A percentile compares a stretch with the other conserved stretches of the same genome.
These are phyloP conservation scores for Zosterops pallidus DNA, from an alignment of 2,113 vertebrate genomes.

Conservation along the genomic window DNA sequence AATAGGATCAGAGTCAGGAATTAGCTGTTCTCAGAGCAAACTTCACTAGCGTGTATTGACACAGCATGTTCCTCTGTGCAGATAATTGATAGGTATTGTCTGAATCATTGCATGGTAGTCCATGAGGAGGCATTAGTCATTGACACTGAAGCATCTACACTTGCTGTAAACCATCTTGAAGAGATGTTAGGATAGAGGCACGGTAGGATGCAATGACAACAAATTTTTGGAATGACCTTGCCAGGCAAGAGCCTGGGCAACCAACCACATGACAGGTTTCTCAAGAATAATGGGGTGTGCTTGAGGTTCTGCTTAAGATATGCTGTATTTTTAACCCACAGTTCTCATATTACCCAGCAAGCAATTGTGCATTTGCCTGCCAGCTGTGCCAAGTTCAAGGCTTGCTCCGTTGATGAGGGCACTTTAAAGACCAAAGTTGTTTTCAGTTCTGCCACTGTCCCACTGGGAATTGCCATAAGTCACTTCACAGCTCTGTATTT, in stretches of 20 bases:
- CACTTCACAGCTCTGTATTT: neutral
- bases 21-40: neutral
- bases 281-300: neutral
- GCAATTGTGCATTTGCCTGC: neutral
- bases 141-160: neutral
- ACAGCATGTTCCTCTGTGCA: neutral
- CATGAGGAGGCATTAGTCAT: neutral
- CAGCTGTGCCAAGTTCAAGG: neutral
- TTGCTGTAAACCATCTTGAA: neutral
- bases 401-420: neutral
- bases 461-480: neutral
- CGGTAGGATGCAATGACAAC: neutral
- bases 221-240: neutral
- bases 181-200: neutral
- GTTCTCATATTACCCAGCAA: neutral
- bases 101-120: neutral
- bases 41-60: neutral
- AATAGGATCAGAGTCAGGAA: neutral
- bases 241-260: neutral
- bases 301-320: neutral
- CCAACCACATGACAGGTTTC: neutral
- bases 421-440: neutral
- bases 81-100: neutral
- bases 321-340: neutral
- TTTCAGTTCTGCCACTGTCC: neutral